phyloP scores from a whole-genome alignment of 2,888 invertebrate genomes.

The Synergus laeviventris region DNA sequence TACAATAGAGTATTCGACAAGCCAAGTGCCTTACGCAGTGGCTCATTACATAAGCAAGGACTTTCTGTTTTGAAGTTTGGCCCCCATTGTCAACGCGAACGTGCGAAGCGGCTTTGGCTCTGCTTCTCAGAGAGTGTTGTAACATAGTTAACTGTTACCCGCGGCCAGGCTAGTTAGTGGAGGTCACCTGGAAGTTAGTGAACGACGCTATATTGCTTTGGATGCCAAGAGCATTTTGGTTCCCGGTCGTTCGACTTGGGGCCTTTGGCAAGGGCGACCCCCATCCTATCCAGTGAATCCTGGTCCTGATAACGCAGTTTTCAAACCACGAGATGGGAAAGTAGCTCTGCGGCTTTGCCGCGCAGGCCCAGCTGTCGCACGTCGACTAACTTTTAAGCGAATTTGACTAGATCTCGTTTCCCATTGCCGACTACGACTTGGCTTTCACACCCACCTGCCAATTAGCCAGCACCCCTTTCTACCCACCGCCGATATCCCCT shows the following conservation, averaged over 20 bases:
- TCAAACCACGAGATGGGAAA: constrained; percentile 62
- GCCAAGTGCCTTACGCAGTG: constrained; percentile 59
- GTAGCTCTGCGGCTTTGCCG: constrained; percentile 64
- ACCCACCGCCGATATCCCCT: constrained; percentile 15
- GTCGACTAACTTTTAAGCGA: constrained; percentile 68
- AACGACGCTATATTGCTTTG: constrained; percentile 68
- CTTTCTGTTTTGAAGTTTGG: constrained; percentile 63
- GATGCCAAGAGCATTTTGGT: constrained; percentile 69
- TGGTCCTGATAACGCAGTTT: constrained; percentile 64
- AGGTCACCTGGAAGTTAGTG: constrained; percentile 69
- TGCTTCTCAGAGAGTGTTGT: constrained; percentile 53
- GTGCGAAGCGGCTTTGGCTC: constrained; percentile 40
- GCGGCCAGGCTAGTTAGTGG: constrained; percentile 67
- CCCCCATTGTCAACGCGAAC: constrained; percentile 58
- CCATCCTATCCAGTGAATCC: constrained; percentile 41
- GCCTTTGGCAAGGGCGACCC: constrained; percentile 40
- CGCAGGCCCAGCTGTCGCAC: constrained; percentile 32
- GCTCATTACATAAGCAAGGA: constrained; percentile 67
- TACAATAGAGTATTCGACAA: constrained; percentile 64
- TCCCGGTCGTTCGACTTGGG: constrained; percentile 50
- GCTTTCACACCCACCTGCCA: constrained; percentile 42
- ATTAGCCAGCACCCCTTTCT: constrained; percentile 28
- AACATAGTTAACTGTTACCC: constrained; percentile 70
- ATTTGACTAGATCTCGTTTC: constrained; percentile 68
- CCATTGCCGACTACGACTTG: constrained; percentile 46